Evolutionary conservation across 2,797 vertebrate species (phyloP).

Genomic region (Microctenopoma lineatum): DNA sequence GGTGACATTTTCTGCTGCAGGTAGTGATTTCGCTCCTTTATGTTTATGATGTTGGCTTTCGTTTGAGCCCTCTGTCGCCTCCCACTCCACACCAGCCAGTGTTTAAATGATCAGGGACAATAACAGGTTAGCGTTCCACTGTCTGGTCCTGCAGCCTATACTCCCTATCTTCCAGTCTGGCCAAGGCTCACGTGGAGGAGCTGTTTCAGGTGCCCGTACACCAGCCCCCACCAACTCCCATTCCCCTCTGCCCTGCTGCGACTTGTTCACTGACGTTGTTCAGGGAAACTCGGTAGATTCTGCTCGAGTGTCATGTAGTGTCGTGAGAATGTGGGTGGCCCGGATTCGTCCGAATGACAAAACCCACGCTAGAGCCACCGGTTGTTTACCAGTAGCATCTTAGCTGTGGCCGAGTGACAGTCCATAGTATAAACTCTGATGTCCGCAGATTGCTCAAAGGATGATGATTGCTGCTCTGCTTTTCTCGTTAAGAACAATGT

Average conservation of each 20-base stretch:
- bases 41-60: slow-evolving; percentile 80
- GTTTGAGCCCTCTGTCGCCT: slow-evolving; percentile 69
- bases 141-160: slow-evolving; percentile 73
- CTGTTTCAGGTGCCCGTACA: slow-evolving; percentile 45
- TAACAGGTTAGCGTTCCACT: slow-evolving; percentile 80
- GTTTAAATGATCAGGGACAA: slow-evolving; percentile 84
- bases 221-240: background rate
- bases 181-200: slow-evolving; percentile 48
- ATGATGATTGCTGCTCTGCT: slow-evolving; percentile 37
- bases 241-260: slow-evolving; percentile 9
- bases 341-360: slow-evolving; percentile 38
- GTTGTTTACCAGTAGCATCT: slow-evolving; percentile 66
- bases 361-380: slow-evolving; percentile 41
- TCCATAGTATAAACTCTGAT: slow-evolving; percentile 58
- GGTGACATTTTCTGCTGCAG: slow-evolving; percentile 72
- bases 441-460: slow-evolving; percentile 52
- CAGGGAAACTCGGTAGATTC: slow-evolving; percentile 21
- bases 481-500: slow-evolving; percentile 40
- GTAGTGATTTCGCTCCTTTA: slow-evolving; percentile 80
- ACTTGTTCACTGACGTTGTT: slow-evolving; percentile 15
- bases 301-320: slow-evolving; percentile 7
- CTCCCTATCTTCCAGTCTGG: slow-evolving; percentile 64
- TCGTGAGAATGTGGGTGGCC: slow-evolving; percentile 57
- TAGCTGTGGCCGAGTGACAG: slow-evolving; percentile 47
- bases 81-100: slow-evolving; percentile 74